These are phyloP conservation scores for Drosophila mimetica DNA, from an alignment of 2,888 invertebrate species.

Conservation along the genomic window DNA sequence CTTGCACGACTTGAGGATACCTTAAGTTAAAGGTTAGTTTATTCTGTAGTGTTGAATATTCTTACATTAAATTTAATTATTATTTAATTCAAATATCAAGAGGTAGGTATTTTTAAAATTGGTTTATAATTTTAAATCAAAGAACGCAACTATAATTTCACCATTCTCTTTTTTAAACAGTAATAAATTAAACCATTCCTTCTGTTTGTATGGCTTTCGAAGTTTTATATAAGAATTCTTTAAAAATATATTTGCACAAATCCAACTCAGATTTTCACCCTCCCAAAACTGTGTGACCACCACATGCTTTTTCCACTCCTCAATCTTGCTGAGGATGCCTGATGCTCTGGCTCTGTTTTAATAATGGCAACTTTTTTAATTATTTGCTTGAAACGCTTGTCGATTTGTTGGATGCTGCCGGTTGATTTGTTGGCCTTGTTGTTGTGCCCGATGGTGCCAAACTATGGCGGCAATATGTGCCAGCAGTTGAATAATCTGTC, in stretches of 20 bases:
- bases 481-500: slow-evolving; percentile 81
- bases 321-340: not conserved
- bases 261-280: not conserved
- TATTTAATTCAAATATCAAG: too few species aligned
- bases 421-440: slow-evolving; percentile 66
- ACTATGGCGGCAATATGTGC: slow-evolving; percentile 80
- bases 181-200: too few species aligned
- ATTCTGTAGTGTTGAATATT: too few species aligned
- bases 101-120: too few species aligned
- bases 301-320: not conserved
- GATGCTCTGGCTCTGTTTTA: slow-evolving; percentile 70
- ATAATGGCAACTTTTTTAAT: slow-evolving; percentile 83
- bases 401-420: slow-evolving; percentile 70
- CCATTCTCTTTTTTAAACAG: too few species aligned
- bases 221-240: not conserved
- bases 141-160: too few species aligned
- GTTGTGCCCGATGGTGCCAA: slow-evolving; percentile 61
- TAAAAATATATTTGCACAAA: not conserved
- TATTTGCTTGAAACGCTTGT: slow-evolving; percentile 78
- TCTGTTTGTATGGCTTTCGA: too few species aligned
- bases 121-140: too few species aligned
- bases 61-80: too few species aligned
- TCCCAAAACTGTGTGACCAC: not conserved
- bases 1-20: not conserved
- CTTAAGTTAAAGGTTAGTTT: not conserved